Evolutionary conservation across 2,888 invertebrate genomes (phyloP).

Genomic region (Saturnia japonica): DNA sequence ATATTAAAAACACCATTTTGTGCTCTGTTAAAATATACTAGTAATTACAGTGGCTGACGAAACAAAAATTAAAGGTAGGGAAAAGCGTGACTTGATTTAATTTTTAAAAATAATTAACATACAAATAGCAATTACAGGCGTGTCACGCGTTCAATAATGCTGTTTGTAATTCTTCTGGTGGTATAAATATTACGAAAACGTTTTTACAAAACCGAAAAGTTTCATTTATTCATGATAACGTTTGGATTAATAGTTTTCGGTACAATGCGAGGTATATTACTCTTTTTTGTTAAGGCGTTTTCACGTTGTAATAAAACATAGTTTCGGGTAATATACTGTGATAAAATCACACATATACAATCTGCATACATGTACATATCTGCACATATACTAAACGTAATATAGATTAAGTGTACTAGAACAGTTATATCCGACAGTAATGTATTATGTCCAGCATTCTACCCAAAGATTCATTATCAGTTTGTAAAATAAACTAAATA

Average conservation of each 20-base stretch:
- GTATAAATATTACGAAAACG: background rate
- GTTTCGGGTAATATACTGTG: background rate
- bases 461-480: no score
- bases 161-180: background rate
- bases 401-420: background rate
- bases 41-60: background rate
- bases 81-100: constrained; percentile 1
- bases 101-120: background rate
- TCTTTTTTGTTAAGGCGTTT: background rate
- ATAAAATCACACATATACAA: background rate
- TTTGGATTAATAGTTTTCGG: background rate
- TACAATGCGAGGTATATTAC: no score
- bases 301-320: background rate
- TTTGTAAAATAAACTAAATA: no score
- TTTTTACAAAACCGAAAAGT: background rate
- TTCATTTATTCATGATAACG: background rate
- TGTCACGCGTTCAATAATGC: background rate
- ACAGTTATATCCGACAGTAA: no score
- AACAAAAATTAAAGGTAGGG: background rate
- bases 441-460: no score
- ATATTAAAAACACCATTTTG: background rate
- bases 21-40: background rate
- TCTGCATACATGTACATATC: background rate
- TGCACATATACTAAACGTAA: background rate
- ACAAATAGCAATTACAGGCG: background rate